phyloP scores from a whole-genome alignment of 2,797 vertebrate species.

The Nyctibius grandis region DNA sequence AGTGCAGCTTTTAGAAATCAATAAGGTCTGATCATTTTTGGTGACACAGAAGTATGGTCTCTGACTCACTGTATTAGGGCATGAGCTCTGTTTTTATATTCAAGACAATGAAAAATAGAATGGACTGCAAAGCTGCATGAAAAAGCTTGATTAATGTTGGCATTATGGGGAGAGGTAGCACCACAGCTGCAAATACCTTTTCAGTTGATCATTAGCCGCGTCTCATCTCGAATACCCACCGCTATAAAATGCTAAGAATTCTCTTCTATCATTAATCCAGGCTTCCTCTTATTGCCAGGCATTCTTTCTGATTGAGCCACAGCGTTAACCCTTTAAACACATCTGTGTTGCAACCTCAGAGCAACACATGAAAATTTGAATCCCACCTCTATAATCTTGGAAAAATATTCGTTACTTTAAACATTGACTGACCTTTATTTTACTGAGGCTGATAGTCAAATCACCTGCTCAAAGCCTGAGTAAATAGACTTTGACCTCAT shows the following conservation, averaged over 20 bases:
- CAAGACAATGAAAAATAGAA: slow-evolving; percentile 52
- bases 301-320: slow-evolving; percentile 71
- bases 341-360: neutral
- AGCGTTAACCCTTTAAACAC: slow-evolving; percentile 61
- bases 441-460: neutral
- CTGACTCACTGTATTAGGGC: slow-evolving; percentile 35
- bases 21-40: slow-evolving; percentile 15
- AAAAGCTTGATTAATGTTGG: slow-evolving; percentile 63
- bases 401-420: neutral
- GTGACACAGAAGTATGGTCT: slow-evolving; percentile 48
- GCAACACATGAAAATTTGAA: slow-evolving; percentile 11
- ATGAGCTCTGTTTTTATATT: slow-evolving; percentile 35
- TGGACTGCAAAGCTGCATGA: slow-evolving; percentile 53
- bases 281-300: slow-evolving; percentile 64
- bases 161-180: slow-evolving; percentile 65
- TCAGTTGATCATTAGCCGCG: slow-evolving; percentile 66
- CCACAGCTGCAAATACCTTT: slow-evolving; percentile 71
- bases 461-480: slow-evolving; percentile 28
- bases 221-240: slow-evolving; percentile 64
- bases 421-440: neutral
- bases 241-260: slow-evolving; percentile 71
- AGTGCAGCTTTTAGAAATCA: slow-evolving; percentile 20
- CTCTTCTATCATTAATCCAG: slow-evolving; percentile 66
- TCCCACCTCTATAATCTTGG: neutral
- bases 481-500: slow-evolving; percentile 1